Base-by-base conservation (phyloP, 2,113 vertebrate species). In the Hippocampus barbouri region DNA sequence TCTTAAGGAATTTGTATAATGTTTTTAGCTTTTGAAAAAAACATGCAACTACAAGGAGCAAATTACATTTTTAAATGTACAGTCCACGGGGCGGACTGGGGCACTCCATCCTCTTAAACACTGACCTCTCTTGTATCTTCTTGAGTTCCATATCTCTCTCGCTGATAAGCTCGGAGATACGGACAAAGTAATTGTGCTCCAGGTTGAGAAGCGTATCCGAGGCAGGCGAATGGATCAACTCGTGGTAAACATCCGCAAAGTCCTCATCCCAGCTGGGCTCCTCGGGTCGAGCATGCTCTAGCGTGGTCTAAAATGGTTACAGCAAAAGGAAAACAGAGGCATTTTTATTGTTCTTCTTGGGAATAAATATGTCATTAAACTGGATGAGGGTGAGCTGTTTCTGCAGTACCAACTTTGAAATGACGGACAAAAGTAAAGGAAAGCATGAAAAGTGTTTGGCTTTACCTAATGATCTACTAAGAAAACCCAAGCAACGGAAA, bases 131-230 rank as follows among this genome's bases (percentile, higher is more conserved):
- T 76, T 94, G 93, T 7, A 98, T 89, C 72, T 98, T 98, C 87
- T 97, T 98, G 59, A 98, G 71, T 85, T 99, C 97, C 93, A 98
- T 94, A 14, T 99, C 97, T 88, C 97, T 92, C 88, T 99, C 97
- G 12, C 95, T 94, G 86, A 98, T 96, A 78, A 98, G 93, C 92
- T 99, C 97, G 1, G 97, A 98, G 82, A 98, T 95, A 77, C 97
- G 97, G 71, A 99, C 96, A 77, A 96, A 99, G 84, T 99, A 99
- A 89, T 96, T 99, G 90, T 99, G 95, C 80, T 99, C 97, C 87
- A 98, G 88, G 88, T 98, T 99, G 45, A 98, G 90, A 0, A 99
- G 93, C 0, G 96, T 98, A 78, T 99, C 97, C 11, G 97, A 98
- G 79, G 96, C 97, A 0, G 97, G 94, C 41, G 97, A 98, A 85